Base-by-base conservation (phyloP, 2,113 vertebrate species). In the Pseudonaja textilis region DNA sequence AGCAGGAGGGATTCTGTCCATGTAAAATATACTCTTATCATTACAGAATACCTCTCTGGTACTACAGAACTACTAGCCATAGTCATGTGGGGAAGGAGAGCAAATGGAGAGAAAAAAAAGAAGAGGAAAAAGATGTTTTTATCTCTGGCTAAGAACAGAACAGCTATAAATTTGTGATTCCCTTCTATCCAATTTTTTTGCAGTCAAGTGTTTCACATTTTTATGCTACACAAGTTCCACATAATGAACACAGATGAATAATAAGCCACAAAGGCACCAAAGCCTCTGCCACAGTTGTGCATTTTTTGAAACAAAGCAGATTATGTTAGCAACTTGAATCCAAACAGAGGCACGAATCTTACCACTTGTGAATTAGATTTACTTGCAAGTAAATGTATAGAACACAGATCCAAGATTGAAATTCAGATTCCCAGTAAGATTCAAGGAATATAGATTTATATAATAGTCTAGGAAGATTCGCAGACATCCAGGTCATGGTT, bases 1-100 rank as follows among this genome's bases (percentile, higher is more conserved):
- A 57, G 95, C 95, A 94, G 96, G 95, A 97, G 95, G 81, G 94
- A 95, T 92, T 94, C 95, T 93, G 93, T 94, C 95, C 95, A 95
- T 93, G 95, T 92, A 92, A 95, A 95, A 94, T 90, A 91, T 92
- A 95, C 92, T 85, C 93, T 95, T 93, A 93, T 94, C 96, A 94
- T 95, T 94, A 95, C 91, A 93, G 93, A 95, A 47, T 96, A 96
- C 96, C 89, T 95, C 95, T 96, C 86, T 94, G 96, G 57, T 92
- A 95, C 93, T 96, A 93, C 87, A 96, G 96, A 95, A 94, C 89
- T 87, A 18, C 74, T 94, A 94, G 94, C 94, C 87, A 90, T 93
- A 93, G 90, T 88, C 18, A 42, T 81, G 64, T 12, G 4, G 64
- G 3, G 6, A 16, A 4, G n/a, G 12, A 5, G 23, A 61, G 25